Conservation (phyloP, 2,113 vertebrate species). For the Gallinago paraguaiae region DNA sequence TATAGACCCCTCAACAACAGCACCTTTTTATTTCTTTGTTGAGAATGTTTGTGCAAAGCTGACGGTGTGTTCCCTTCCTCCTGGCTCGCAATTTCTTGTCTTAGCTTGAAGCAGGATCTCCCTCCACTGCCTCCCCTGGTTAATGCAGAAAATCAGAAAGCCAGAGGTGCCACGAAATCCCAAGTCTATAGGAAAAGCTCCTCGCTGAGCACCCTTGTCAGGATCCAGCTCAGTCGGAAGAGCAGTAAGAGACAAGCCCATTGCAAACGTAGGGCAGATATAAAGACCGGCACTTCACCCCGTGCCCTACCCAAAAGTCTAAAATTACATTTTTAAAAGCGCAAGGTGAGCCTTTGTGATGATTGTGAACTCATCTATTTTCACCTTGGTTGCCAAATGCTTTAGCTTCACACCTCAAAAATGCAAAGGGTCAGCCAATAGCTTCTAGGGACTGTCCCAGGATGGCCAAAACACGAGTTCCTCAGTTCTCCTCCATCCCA, state of each 20-base stretch:
- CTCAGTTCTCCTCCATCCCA: background rate
- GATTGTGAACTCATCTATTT: background rate
- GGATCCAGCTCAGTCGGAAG: no score
- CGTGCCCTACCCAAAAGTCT: background rate
- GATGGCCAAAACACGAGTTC: background rate
- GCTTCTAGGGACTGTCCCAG: background rate
- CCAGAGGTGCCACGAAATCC: background rate
- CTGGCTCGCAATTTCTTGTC: background rate
- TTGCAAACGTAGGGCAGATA: background rate
- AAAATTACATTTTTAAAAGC: background rate
- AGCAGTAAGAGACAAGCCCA: background rate
- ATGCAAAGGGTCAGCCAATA: accelerated
- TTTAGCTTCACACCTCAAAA: background rate
- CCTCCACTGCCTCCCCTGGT: background rate
- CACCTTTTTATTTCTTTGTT: background rate
- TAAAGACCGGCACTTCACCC: background rate
- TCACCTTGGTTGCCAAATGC: background rate
- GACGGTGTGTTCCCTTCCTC: background rate
- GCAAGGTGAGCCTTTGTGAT: background rate
- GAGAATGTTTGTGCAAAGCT: background rate
- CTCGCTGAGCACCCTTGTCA: background rate
- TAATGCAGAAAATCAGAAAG: background rate
- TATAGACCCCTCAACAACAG: background rate
- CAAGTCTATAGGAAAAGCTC: background rate
- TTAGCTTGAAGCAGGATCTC: background rate